phyloP scores from a whole-genome alignment of 2,888 invertebrate species.

The Nomada hirtipes region DNA sequence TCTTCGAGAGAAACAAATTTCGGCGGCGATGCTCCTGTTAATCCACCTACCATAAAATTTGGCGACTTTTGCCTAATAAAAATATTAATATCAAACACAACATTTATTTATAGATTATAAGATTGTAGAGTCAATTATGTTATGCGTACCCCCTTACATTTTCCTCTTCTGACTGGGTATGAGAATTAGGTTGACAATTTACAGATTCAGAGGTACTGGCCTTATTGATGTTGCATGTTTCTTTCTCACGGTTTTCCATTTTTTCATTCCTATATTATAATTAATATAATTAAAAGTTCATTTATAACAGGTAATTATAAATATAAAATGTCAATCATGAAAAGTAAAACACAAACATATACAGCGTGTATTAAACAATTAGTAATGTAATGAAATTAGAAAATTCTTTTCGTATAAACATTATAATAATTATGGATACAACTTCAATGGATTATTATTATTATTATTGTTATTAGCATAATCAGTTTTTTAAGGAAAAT shows the following conservation, averaged over 20 bases:
- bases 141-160: slow-evolving; percentile 65
- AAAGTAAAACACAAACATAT: not conserved
- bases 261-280: slow-evolving; percentile 72
- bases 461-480: not conserved
- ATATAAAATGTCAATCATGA: not conserved
- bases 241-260: slow-evolving; percentile 76
- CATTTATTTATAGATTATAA: slow-evolving; percentile 8
- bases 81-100: slow-evolving; percentile 6
- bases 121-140: slow-evolving; percentile 6
- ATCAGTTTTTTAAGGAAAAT: not conserved
- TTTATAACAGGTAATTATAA: not conserved
- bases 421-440: not conserved
- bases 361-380: too few relatives aligned
- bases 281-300: slow-evolving; percentile 19
- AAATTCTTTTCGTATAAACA: too few relatives aligned
- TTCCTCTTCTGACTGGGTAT: slow-evolving; percentile 59
- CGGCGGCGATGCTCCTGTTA: slow-evolving; percentile 91
- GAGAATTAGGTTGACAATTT: slow-evolving; percentile 58
- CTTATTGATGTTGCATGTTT: slow-evolving; percentile 68
- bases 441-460: not conserved
- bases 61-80: slow-evolving; percentile 80
- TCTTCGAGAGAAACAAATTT: slow-evolving; percentile 94
- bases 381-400: too few relatives aligned
- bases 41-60: slow-evolving; percentile 87
- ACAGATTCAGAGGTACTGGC: slow-evolving; percentile 70